Conservation (phyloP, 1,140 invertebrate species). For the Camponotus vicinus region DNA sequence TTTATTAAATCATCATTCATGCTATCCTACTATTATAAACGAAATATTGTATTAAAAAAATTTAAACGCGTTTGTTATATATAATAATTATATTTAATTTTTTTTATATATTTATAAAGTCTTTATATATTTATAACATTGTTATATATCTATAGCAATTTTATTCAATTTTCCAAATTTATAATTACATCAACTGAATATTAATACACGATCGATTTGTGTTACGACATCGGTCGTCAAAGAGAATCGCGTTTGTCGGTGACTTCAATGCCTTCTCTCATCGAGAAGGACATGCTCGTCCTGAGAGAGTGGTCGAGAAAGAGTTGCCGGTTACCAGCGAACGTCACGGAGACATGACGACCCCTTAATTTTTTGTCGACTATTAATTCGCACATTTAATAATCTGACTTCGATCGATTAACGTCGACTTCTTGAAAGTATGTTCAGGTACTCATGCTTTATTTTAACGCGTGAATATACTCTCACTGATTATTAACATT, state of each 20-base stretch:
- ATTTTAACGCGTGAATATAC: background rate
- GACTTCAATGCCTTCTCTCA: slow-evolving; percentile 38
- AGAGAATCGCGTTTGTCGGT: slow-evolving; percentile 6
- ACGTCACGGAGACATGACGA: slow-evolving; percentile 25
- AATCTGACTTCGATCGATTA: background rate
- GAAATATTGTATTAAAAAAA: background rate
- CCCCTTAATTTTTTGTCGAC: slow-evolving; percentile 32
- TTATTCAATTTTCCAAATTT: background rate
- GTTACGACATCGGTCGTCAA: slow-evolving; percentile 18
- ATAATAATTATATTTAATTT: background rate
- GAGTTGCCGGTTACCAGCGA: background rate
- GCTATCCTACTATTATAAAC: background rate
- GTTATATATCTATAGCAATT: background rate
- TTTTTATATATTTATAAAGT: too few species aligned
- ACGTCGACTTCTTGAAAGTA: background rate
- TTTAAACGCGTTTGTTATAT: background rate
- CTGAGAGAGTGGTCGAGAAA: background rate
- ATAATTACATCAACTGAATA: background rate
- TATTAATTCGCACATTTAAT: slow-evolving; percentile 39
- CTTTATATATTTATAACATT: background rate
- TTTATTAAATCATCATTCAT: background rate
- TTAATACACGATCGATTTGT: background rate
- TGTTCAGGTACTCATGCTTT: background rate
- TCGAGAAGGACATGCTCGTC: background rate
- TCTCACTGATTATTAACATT: background rate